Base-by-base conservation (phyloP, 2,888 invertebrate genomes). In the Tromatobia lineatoria region DNA sequence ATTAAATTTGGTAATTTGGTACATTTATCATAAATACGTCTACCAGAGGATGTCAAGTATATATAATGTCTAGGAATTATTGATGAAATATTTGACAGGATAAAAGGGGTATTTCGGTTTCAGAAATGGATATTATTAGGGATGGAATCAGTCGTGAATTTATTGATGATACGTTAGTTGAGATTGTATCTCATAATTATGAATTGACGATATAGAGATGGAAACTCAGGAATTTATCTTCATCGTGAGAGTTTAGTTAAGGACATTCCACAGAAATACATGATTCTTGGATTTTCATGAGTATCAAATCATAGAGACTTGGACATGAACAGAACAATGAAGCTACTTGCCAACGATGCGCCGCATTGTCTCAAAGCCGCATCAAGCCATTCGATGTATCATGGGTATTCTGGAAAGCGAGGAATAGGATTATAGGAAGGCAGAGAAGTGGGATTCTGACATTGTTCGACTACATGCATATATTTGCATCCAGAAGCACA, bases 241-340 rank as follows among this genome's bases (percentile, higher is more conserved):
- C 20, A 20, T 20, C 18, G 23, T 54, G 20, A 54, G 23, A 20
- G 23, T 11, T 54, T 54, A 20, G 11, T 54, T 23, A 54, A 11
- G 54, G 54, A 54, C 23, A 20, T 20, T 61, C 10, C 18, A 34
- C n/a, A 18, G 38, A 34, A 61, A 10, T n/a, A 18, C 34, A 34
- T 61, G 8, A 15, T 18, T 38, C 18, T 29, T 34, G n/a, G 6
- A 59, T 29, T 59, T 59, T n/a, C 34, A 61, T 38, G n/a, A 61
- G 18, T n/a, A 18, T n/a, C 18, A 38, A 61, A 34, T 11, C 59
- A 7, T 18, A 18, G 34, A 15, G 61, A 0, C n/a, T 34, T 34
- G 18, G 7, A 61, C 18, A 34, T 61, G 18, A 61, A 61, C 34
- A 10, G 61, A 61, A 61, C 61, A 61, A 61, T 61, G 61, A 18